Conservation (phyloP, 2,113 vertebrate genomes). For the Megaleporinus macrocephalus region DNA sequence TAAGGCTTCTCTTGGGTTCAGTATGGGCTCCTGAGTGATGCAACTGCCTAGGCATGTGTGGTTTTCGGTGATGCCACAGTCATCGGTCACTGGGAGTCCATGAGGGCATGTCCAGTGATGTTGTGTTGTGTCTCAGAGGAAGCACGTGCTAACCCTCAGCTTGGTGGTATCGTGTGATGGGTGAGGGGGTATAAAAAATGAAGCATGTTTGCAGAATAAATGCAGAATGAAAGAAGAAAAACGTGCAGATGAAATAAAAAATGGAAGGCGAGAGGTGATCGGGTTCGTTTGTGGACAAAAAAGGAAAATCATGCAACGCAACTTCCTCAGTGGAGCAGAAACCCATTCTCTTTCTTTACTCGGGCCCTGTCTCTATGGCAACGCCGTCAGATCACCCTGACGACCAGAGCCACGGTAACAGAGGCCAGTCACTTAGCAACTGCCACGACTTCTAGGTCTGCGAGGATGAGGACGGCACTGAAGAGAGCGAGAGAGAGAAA, state of each 20-base stretch:
- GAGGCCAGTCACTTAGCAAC: constrained; percentile 65
- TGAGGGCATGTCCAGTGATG: too few species aligned
- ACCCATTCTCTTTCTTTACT: background rate
- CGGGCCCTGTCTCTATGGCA: constrained; percentile 14
- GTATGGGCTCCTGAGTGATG: too few species aligned
- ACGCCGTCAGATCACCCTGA: constrained; percentile 51
- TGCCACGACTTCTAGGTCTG: constrained; percentile 13
- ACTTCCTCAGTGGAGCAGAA: background rate
- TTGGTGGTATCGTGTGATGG: too few species aligned
- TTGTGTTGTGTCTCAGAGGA: too few species aligned
- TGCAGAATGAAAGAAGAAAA: too few species aligned
- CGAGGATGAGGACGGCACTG: background rate
- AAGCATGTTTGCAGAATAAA: too few species aligned
- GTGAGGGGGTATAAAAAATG: too few species aligned
- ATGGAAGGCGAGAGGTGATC: background rate
- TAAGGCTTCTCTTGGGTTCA: too few species aligned
- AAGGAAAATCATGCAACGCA: background rate
- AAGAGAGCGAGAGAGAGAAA: background rate
- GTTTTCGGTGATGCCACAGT: too few species aligned
- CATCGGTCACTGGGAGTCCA: too few species aligned
- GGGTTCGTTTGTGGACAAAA: background rate
- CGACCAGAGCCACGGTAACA: constrained; percentile 58
- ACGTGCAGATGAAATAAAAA: background rate
- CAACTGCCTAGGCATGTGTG: too few species aligned
- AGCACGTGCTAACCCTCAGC: too few species aligned